Percentiles rank a stretch among this genome's conserved stretches.
These are phyloP conservation scores for Darevskia nairensis DNA, from an alignment of 2,797 vertebrate species.

Conservation along the genomic window DNA sequence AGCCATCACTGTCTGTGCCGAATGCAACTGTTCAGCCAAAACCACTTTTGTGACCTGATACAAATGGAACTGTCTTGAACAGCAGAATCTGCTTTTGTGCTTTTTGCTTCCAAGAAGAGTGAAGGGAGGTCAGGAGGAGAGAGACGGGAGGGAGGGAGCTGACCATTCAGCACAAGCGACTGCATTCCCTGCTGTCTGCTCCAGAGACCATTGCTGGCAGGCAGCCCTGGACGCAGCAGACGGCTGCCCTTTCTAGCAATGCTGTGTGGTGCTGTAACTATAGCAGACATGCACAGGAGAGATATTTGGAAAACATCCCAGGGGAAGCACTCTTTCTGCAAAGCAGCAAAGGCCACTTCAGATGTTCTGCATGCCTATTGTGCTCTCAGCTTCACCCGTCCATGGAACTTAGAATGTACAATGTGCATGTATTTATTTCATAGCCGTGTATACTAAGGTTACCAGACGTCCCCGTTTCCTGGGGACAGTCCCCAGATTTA, in stretches of 20 bases:
- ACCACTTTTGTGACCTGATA: conserved; percentile 50
- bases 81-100: conserved; percentile 59
- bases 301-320: background rate
- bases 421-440: background rate
- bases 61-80: conserved; percentile 54
- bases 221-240: background rate
- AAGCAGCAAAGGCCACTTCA: background rate
- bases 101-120: conserved; percentile 36
- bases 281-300: background rate
- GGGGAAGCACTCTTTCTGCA: conserved; percentile 1
- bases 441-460: background rate
- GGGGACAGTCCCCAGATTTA: no score
- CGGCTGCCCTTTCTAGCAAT: background rate
- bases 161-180: background rate
- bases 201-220: rapidly evolving
- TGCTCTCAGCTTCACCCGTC: background rate
- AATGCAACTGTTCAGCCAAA: conserved; percentile 59
- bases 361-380: background rate
- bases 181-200: conserved; percentile 20
- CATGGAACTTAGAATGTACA: background rate
- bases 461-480: no score
- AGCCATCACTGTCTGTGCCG: conserved; percentile 63
- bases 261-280: background rate
- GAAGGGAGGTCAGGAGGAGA: conserved; percentile 48
- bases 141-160: conserved; percentile 46